Base-by-base conservation (phyloP, 64 coral and sea anemone species). In the Montipora efflorescens region DNA sequence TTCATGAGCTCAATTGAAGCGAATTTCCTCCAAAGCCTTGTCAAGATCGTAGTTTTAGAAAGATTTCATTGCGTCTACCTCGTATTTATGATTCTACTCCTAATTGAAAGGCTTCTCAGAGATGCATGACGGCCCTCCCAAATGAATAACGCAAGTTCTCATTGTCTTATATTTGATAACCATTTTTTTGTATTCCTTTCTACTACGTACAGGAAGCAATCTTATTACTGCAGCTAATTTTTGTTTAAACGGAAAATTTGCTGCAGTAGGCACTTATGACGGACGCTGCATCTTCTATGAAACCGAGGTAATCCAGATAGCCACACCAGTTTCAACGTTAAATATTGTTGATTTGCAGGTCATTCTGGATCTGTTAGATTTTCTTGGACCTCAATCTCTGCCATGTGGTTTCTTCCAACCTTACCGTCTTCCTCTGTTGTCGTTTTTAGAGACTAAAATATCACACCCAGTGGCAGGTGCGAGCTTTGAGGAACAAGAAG, bases 191-290 rank as follows among this genome's bases (percentile, higher is more conserved):
- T 7, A 4, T 20, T 74, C 20, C 51, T n/a, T 23, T 64, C 57
- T 13, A 46, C 51, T n/a, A 5, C 7, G 4, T 87, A 73, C 47
- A 98, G 97, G 97, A 78, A 98, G 97, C 75, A 91, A 94, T 91
- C 67, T 98, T 46, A 98, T 98, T 69, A 98, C 97, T 55, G 97
- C 97, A 36, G 97, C 97, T 19, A 98, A 98, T 91, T 99, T 99
- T 79, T 93, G 95, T 89, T 87, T 99, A 20, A 95, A 94, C 77
- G 98, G 98, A 18, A 96, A 95, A 59, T 98, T 98, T 83, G 97
- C 97, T 15, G 97, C 93, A 21, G 92, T 98, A 48, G 97, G 97
- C 45, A 99, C 98, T 1, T 99, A 99, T 47, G 95, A 99, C 55
- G 98, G 95, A 74, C 87, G 97, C 59, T 98, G 97, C 46, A 98